Base-by-base conservation (phyloP, 2,888 invertebrate species). In the Andrena chrysosceles region DNA sequence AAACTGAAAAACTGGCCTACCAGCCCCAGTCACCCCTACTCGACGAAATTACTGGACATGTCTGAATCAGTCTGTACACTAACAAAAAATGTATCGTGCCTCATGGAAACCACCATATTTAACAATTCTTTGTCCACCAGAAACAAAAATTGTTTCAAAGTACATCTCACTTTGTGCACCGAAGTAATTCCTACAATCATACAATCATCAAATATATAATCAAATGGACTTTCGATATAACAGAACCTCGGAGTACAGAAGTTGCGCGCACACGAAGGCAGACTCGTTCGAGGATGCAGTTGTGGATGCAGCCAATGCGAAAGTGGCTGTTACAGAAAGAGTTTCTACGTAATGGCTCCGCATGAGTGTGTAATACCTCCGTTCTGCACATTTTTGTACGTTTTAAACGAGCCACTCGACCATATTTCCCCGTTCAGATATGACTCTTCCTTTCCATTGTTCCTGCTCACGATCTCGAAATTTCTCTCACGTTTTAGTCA, bases 301-400 rank as follows among this genome's bases (percentile, higher is more conserved):
- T 81, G 78, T 42, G 56, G 54, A 76, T 81, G 59, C 63, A 54
- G 66, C 33, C 52, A 72, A 75, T 73, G 85, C 79, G 82, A 78
- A 84, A 70, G 80, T 56, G 42, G 48, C 48, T 48, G 35, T 74
- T 63, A 79, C 78, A 81, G 66, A 78, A 73, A 52, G 76, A 83
- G 85, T 87, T 87, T 87, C 87, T 87, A 87, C 79, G 85, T 87
- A 87, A 87, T 87, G 85, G 77, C 77, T 78, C 71, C 73, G 10
- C 56, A 23, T 16, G 26, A 5, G 42, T 56, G 20, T n/a, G 67
- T 23, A 16, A 67, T 31, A 29, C 31, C 52, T 49, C 31, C 20
- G 29, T 48, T 52, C 29, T 54, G 31, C 10, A 31, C 29, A 31
- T 31, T 60, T 60, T 60, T 60, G 60, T 7, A n/a, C 29, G 29